These are phyloP conservation scores for Polyergus mexicanus DNA, from an alignment of 1,140 invertebrate species.

Conservation along the genomic window DNA sequence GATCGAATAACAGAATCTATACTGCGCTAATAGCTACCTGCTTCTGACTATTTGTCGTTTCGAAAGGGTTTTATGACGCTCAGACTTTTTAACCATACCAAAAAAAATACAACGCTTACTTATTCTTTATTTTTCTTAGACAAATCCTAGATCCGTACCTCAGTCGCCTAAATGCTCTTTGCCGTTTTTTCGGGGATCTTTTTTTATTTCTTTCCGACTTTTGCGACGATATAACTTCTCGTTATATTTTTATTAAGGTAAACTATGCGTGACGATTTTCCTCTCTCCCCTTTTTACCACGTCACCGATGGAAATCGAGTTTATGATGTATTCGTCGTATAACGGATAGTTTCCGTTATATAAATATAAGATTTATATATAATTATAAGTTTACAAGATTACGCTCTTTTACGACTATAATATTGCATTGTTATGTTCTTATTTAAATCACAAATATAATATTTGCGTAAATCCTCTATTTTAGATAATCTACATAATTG, in stretches of 20 bases:
- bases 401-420: background rate
- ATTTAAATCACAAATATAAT: slow-evolving; percentile 9
- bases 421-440: background rate
- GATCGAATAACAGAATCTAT: background rate
- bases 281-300: background rate
- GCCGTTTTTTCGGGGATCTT: background rate
- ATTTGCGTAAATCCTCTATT: background rate
- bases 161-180: background rate
- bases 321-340: background rate
- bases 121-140: background rate
- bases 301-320: background rate
- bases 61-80: background rate
- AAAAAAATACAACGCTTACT: background rate
- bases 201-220: background rate
- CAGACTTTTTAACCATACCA: background rate
- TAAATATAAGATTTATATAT: background rate
- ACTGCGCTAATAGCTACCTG: background rate
- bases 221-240: background rate
- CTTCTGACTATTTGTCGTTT: background rate
- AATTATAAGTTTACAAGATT: background rate
- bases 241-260: background rate
- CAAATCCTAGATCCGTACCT: background rate
- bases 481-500: too few species aligned
- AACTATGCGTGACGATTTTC: background rate
- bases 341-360: background rate